Percentiles rank a stretch among this genome's conserved stretches.
phyloP scores from a whole-genome alignment of 2,888 invertebrate species.

The Trilocha varians region DNA sequence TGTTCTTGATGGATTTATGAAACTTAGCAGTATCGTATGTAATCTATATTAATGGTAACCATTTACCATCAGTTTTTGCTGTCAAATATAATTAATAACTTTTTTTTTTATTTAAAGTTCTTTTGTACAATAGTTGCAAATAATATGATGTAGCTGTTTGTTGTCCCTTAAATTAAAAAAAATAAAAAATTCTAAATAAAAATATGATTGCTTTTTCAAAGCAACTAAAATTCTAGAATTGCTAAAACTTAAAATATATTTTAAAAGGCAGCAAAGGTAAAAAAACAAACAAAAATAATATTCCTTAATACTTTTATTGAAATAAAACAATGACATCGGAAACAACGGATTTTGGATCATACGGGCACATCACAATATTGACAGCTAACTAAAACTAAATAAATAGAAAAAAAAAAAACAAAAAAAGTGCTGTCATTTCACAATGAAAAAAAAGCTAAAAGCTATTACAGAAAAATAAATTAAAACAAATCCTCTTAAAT shows the following conservation, averaged over 20 bases:
- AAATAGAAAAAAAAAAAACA: conserved; percentile 45
- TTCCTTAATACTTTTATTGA: conserved; percentile 68
- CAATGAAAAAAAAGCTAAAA: conserved; percentile 24
- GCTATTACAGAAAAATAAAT: conserved; percentile 59
- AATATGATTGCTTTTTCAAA: no score
- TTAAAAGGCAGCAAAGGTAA: conserved; percentile 26
- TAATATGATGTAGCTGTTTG: no score
- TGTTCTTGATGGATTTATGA: no score
- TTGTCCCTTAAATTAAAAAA: no score
- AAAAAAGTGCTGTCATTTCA: conserved; percentile 48
- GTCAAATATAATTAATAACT: no score
- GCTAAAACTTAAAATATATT: not conserved
- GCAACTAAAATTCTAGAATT: no score
- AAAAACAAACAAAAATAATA: conserved; percentile 32
- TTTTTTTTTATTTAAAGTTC: no score
- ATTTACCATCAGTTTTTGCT: no score
- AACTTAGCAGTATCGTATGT: no score
- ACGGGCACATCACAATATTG: conserved; percentile 68
- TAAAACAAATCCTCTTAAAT: conserved; percentile 55
- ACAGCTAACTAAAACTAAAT: conserved; percentile 56
- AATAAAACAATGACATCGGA: conserved; percentile 70
- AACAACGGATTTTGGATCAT: conserved; percentile 46
- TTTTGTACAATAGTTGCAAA: no score
- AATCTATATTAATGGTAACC: no score
- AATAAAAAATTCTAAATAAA: no score